Conservation (phyloP, 2,113 vertebrate species). For the Ahaetulla prasina region DNA sequence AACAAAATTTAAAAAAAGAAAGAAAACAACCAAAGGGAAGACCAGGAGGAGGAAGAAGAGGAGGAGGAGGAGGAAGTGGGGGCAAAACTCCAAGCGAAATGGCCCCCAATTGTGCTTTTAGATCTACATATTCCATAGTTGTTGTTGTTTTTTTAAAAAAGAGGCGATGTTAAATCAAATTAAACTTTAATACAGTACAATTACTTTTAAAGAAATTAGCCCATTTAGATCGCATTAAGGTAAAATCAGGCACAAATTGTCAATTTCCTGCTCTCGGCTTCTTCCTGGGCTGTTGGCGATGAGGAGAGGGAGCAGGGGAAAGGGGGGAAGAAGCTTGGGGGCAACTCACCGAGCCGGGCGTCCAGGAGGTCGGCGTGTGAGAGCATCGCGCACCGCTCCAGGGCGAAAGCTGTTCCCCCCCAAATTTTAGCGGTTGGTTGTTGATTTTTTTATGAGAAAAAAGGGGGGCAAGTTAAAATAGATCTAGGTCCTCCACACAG, state of each 20-base stretch:
- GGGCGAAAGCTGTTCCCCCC: slow-evolving; percentile 84
- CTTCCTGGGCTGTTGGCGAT: slow-evolving; percentile 49
- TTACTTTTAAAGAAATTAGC: slow-evolving; percentile 95
- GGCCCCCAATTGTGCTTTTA: slow-evolving; percentile 43
- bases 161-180: slow-evolving; percentile 90
- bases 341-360: slow-evolving; percentile 98
- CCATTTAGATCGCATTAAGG: slow-evolving; percentile 87
- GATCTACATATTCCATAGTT: slow-evolving; percentile 65
- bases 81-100: slow-evolving; percentile 47
- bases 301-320: slow-evolving; percentile 33
- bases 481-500: slow-evolving; percentile 60
- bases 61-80: background rate
- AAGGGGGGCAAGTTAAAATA: slow-evolving; percentile 84
- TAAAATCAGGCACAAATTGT: slow-evolving; percentile 90
- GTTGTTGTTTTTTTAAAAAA: slow-evolving; percentile 52
- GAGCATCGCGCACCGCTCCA: slow-evolving; percentile 97
- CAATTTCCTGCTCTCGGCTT: slow-evolving; percentile 79
- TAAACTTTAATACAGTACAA: slow-evolving; percentile 91
- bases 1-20: background rate
- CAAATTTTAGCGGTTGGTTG: slow-evolving; percentile 87
- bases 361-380: slow-evolving; percentile 99
- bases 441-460: background rate
- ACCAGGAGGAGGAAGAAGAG: background rate
- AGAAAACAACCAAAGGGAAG: background rate
- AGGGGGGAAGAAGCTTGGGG: slow-evolving; percentile 59